phyloP scores from a whole-genome alignment of 2,888 invertebrate species.

The Sabatieria punctata region DNA sequence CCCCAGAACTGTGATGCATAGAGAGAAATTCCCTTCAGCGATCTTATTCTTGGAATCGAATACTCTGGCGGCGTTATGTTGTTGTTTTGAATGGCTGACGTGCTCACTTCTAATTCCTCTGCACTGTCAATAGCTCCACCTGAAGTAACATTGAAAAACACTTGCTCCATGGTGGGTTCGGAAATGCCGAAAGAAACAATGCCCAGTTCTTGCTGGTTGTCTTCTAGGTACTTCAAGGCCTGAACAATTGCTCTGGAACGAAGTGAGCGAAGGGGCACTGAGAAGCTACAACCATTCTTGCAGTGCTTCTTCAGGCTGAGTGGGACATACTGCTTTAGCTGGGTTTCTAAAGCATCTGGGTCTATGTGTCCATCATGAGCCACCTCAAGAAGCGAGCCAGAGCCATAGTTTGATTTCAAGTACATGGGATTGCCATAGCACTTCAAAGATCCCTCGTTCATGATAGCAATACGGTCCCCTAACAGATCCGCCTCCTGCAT shows the following conservation, averaged over 20 bases:
- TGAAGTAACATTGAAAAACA: slow-evolving; percentile 3
- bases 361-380: background rate
- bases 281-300: background rate
- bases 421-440: slow-evolving; percentile 69
- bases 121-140: background rate
- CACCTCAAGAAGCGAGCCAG: background rate
- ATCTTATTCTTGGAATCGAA: too few relatives aligned
- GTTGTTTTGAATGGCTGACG: too few relatives aligned
- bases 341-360: background rate
- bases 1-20: background rate
- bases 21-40: background rate
- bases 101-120: too few relatives aligned
- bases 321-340: background rate
- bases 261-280: background rate
- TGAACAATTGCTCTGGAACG: background rate
- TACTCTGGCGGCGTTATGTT: too few relatives aligned
- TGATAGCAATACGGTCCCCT: slow-evolving; percentile 67
- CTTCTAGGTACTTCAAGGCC: background rate
- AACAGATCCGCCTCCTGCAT: slow-evolving; percentile 77
- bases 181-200: slow-evolving; percentile 2
- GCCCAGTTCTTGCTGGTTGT: background rate
- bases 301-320: background rate
- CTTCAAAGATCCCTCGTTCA: slow-evolving; percentile 64
- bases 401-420: slow-evolving; percentile 41
- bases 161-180: slow-evolving; percentile 8